A percentile compares a stretch with the other conserved stretches of the same genome.
Evolutionary conservation across 1,140 invertebrate genomes (phyloP).

Genomic region (Rhagoletis pomonella): DNA sequence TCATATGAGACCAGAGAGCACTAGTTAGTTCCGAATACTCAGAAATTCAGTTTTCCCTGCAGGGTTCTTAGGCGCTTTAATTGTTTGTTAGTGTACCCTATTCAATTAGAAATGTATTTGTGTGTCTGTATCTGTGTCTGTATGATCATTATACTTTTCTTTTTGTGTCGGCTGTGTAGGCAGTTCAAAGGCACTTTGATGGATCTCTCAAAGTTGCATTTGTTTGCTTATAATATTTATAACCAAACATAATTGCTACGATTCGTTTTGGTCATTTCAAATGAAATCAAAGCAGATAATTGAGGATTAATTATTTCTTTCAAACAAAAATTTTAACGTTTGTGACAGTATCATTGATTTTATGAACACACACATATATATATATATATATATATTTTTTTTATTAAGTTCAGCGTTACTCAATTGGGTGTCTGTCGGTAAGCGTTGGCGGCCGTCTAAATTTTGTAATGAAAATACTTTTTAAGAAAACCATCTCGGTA

Average conservation of each 20-base stretch:
- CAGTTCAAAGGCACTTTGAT: conserved; percentile 35
- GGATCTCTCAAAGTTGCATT: background rate
- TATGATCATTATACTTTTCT: background rate
- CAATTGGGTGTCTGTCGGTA: too few species aligned
- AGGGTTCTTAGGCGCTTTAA: background rate
- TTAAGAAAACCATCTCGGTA: too few species aligned
- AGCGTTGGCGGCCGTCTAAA: too few species aligned
- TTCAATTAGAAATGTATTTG: background rate
- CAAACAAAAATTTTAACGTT: background rate
- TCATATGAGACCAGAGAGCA: too few species aligned
- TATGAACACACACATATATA: too few species aligned
- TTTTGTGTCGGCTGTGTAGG: background rate
- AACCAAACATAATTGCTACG: background rate
- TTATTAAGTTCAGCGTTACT: too few species aligned
- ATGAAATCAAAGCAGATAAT: conserved; percentile 37
- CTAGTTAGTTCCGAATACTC: too few species aligned
- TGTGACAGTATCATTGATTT: background rate
- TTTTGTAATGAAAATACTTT: too few species aligned
- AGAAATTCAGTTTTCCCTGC: background rate
- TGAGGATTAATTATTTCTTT: conserved; percentile 20
- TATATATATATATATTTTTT: background rate
- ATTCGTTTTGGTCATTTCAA: conserved; percentile 18
- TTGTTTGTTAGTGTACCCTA: background rate
- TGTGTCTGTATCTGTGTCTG: background rate
- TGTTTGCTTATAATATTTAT: background rate